These are phyloP conservation scores for Anthoscopus minutus DNA, from an alignment of 2,113 vertebrate species.

Conservation along the genomic window DNA sequence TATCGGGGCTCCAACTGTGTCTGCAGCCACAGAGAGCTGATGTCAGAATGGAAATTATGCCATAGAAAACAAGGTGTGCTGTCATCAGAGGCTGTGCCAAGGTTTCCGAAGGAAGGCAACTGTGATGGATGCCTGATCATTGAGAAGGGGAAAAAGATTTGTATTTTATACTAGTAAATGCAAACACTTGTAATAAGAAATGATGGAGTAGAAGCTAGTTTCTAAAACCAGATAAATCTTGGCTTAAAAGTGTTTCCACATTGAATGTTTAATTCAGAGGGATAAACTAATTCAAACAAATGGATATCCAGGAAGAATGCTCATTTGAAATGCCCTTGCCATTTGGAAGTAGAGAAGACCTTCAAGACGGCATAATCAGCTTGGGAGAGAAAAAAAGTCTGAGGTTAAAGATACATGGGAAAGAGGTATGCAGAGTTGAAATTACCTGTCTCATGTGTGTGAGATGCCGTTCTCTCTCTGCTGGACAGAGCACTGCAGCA, in stretches of 20 bases:
- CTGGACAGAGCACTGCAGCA: not conserved
- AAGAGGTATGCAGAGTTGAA: not conserved
- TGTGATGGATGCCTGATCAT: not conserved
- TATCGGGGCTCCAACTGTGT: too few species aligned
- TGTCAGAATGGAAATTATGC: not conserved
- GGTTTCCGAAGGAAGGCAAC: not conserved
- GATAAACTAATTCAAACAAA: not conserved
- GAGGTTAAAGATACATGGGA: not conserved
- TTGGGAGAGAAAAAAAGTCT: not conserved
- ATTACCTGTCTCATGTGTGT: fast-evolving
- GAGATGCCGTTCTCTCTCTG: not conserved
- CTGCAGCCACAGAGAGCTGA: too few species aligned
- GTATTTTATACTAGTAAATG: not conserved
- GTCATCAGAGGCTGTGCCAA: not conserved
- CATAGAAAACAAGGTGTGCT: not conserved
- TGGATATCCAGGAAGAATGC: not conserved
- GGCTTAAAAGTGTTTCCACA: not conserved
- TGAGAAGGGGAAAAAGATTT: not conserved
- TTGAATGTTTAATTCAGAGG: not conserved
- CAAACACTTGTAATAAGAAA: not conserved
- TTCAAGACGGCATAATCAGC: not conserved
- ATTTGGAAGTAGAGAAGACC: not conserved
- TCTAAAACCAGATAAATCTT: not conserved
- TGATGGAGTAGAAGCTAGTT: not conserved
- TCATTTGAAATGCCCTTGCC: not conserved